Evolutionary conservation across 2,888 invertebrate genomes (phyloP), one percentile per base, ranked within the genome.

Genomic region (Choristoneura rosaceana): DNA sequence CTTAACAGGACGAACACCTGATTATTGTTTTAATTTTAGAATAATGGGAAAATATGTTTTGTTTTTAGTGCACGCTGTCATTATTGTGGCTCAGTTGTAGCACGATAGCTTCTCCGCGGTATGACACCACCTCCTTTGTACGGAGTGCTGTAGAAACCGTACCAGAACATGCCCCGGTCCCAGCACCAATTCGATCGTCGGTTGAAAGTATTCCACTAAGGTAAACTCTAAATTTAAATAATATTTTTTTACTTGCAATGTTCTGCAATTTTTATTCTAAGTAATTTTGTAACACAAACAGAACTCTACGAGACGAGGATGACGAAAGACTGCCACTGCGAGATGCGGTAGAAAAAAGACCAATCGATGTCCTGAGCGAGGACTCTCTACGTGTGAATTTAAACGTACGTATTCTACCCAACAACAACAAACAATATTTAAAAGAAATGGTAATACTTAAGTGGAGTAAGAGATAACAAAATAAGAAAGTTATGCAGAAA

Each of bases 171-270:
- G 90, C 89, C 15, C 89, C 89, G 2, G 84, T 93, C 55, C 85
- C 89, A 8, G 78, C 87, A 38, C 97, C 97, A 0, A 91, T 97
- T 73, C 94, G 98, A 74, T 95, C 96, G 63, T 97, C 98, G 1
- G 97, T 98, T 3, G 97, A 98, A 89, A 96, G 95, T 81, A 90
- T 96, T 71, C 97, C 97, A 9, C 84, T 92, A 68, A 92, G 91
- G 94, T 94, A 86, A 82, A 58, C 55, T 64, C 14, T 70, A 63
- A 43, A 60, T 50, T 15, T 67, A 52, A 50, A 62, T 66, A 10
- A 38, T 43, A 15, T 15, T 17, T 50, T 52, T 17, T 17, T 52
- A 17, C 8, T 52, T 52, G 8, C 8, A 17, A 8, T 17, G 9
- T 38, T 17, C 4, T 15, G 15, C 50, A 41, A 58, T 15, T 41